These are phyloP conservation scores for Excalfactoria chinensis DNA, from an alignment of 2,113 vertebrate genomes.

Conservation along the genomic window DNA sequence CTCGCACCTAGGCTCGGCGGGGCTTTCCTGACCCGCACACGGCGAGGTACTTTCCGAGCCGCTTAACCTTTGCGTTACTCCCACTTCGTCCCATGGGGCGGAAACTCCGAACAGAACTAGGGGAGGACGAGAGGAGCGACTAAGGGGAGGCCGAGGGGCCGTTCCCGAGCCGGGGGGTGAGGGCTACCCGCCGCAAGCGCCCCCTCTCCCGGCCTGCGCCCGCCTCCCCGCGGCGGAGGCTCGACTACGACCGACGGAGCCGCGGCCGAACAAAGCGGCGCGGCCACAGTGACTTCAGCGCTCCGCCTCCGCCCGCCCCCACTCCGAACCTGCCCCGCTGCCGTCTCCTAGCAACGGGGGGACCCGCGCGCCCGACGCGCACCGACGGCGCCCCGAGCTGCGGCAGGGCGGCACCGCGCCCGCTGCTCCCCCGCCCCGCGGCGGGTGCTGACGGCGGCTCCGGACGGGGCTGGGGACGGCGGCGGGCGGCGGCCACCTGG, in stretches of 20 bases:
- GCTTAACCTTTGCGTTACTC: slow-evolving; percentile 55
- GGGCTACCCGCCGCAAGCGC: too few relatives aligned
- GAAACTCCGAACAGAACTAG: slow-evolving; percentile 46
- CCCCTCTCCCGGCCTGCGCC: too few relatives aligned
- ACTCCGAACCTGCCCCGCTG: not conserved
- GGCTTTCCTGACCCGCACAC: slow-evolving; percentile 51
- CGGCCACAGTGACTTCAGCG: not conserved
- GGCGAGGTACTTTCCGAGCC: slow-evolving; percentile 61
- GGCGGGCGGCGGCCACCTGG: too few relatives aligned
- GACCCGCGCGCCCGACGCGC: not conserved
- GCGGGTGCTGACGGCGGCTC: too few relatives aligned
- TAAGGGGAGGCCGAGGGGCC: too few relatives aligned
- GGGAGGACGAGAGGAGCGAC: not conserved
- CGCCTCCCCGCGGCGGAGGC: too few relatives aligned
- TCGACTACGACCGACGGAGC: too few relatives aligned
- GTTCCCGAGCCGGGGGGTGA: too few relatives aligned
- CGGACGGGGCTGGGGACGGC: too few relatives aligned
- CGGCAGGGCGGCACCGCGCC: too few relatives aligned
- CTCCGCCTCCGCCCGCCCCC: not conserved
- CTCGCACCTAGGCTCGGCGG: slow-evolving; percentile 52
- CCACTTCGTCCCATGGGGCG: slow-evolving; percentile 3
- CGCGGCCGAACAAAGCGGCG: not conserved
- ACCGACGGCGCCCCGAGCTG: not conserved
- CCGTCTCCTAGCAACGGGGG: not conserved
- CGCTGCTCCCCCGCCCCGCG: too few relatives aligned